Evolutionary conservation across 2,888 invertebrate species (phyloP).

Genomic region (Carabus problematicus): DNA sequence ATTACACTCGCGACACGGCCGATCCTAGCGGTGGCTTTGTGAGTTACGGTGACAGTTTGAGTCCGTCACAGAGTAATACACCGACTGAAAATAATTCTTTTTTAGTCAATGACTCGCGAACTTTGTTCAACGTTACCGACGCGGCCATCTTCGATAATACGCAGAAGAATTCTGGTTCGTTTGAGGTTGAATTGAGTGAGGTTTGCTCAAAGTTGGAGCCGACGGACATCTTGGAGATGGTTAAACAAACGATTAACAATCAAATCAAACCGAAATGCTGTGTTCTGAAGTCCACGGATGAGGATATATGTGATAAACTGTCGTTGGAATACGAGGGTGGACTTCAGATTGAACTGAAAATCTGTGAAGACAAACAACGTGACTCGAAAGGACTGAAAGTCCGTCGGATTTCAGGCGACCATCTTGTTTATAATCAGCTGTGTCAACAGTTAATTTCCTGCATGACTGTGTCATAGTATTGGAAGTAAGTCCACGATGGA

Average conservation of each 20-base stretch:
- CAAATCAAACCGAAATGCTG: constrained; percentile 77
- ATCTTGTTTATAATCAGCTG: constrained; percentile 84
- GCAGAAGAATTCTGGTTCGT: constrained; percentile 58
- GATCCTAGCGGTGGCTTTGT: constrained; percentile 16
- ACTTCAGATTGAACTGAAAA: constrained; percentile 83
- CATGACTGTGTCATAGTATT: constrained; percentile 71
- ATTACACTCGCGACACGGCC: not conserved
- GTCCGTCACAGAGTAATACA: constrained; percentile 19
- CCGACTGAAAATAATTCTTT: constrained; percentile 54
- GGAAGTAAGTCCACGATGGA: no score
- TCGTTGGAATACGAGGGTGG: constrained; percentile 68
- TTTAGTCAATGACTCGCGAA: constrained; percentile 55
- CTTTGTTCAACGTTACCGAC: constrained; percentile 19
- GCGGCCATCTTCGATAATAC: constrained; percentile 43
- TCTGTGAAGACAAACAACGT: constrained; percentile 72
- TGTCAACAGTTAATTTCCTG: constrained; percentile 89
- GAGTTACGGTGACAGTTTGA: constrained; percentile 33
- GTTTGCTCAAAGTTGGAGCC: constrained; percentile 82
- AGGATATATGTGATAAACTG: constrained; percentile 52
- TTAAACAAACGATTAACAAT: constrained; percentile 81
- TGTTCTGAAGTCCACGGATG: constrained; percentile 58
- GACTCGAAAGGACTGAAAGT: constrained; percentile 84
- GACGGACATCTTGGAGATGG: constrained; percentile 78
- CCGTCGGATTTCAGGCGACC: constrained; percentile 87
- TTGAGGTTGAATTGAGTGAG: constrained; percentile 80